Evolutionary conservation across 2,113 vertebrate genomes (phyloP), one percentile per base, ranked within the genome.

Genomic region (Ia io): DNA sequence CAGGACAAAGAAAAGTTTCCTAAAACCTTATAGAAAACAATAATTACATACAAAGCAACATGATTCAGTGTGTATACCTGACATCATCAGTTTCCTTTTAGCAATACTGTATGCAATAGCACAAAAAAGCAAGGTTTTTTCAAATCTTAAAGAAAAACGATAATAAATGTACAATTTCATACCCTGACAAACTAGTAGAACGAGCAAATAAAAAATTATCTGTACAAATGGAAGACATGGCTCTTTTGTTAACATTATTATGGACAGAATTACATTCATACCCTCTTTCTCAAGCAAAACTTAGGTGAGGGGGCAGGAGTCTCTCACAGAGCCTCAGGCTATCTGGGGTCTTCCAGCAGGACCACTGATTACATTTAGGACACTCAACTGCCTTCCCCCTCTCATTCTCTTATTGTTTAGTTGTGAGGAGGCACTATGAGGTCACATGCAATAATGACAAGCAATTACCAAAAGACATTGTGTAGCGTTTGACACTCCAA

Each of bases 211-310:
- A 37, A 67, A 37, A 71, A 30, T 67, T 23, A 80, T 44, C 35
- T 95, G 73, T 79, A 40, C 22, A 95, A 93, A 51, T 87, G 49
- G n/a, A 73, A 44, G n/a, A 22, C 22, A 20, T 42, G 5, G 25
- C 8, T 77, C 22, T 67, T 42, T 18, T n/a, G 12, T 23, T 23
- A 56, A 71, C 28, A 25, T 76, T 47, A 17, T 12, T 42, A 77
- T 32, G 22, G 69, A 65, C 53, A 71, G 17, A 77, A 37, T 17
- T 65, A 30, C 32, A 71, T 8, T 51, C 44, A 73, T 6, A 61
- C 6, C 18, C 11, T 79, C 63, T 40, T 20, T 88, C 37, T 80
- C 6, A 32, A 42, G 32, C 32, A 10, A 73, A 90, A 51, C 30
- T 65, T 42, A 51, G 37, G 2, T 40, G 1, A n/a, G 2, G 8